Evolutionary conservation across 1,140 invertebrate genomes (phyloP).

Genomic region (Trichonephila clavipes): DNA sequence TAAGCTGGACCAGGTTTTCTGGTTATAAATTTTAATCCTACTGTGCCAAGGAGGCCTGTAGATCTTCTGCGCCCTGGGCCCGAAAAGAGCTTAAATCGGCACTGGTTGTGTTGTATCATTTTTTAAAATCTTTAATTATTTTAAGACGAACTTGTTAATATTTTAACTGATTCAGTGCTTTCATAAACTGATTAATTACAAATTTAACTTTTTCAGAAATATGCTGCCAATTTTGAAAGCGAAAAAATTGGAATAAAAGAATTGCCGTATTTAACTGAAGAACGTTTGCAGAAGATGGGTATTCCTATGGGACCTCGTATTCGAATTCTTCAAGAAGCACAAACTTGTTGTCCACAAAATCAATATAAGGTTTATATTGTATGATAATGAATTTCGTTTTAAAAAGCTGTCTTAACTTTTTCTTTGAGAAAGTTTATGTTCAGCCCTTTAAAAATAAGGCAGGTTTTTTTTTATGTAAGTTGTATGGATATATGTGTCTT

Average conservation of each 20-base stretch:
- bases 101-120: no score
- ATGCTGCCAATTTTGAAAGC: slow-evolving; percentile 90
- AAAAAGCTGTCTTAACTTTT: slow-evolving; percentile 69
- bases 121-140: no score
- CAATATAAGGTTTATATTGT: slow-evolving; percentile 83
- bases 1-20: no score
- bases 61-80: no score
- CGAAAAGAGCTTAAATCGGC: no score
- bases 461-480: not conserved
- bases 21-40: no score
- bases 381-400: slow-evolving; percentile 77
- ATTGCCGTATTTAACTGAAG: slow-evolving; percentile 94
- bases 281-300: slow-evolving; percentile 92
- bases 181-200: not conserved
- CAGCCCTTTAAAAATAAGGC: slow-evolving; percentile 23
- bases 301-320: slow-evolving; percentile 93
- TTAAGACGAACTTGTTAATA: no score
- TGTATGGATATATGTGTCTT: slow-evolving; percentile 1
- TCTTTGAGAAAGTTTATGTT: slow-evolving; percentile 68
- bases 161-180: not conserved
- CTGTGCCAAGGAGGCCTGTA: no score
- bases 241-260: slow-evolving; percentile 95
- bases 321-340: slow-evolving; percentile 93
- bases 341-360: slow-evolving; percentile 82
- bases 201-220: slow-evolving; percentile 87